phyloP scores from a whole-genome alignment of 2,888 invertebrate genomes.

The Tricholauxania praeusta region DNA sequence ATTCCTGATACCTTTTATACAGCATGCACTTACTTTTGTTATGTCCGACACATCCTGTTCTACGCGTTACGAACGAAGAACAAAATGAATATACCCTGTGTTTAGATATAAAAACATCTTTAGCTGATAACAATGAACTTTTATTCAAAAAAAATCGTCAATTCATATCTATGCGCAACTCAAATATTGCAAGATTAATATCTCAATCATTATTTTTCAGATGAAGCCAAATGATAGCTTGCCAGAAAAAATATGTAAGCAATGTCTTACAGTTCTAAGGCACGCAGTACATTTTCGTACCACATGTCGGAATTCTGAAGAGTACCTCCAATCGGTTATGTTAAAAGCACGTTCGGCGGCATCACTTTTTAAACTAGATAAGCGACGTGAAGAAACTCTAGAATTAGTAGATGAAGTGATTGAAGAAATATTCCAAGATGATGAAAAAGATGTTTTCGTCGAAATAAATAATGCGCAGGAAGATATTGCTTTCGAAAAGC shows the following conservation, averaged over 20 bases:
- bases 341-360: conserved; percentile 47
- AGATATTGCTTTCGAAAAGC: conserved; percentile 13
- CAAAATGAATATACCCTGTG: no score
- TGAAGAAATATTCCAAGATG: conserved; percentile 27
- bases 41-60: no score
- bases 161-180: no score
- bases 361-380: conserved; percentile 42
- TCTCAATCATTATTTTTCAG: conserved; percentile 44
- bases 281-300: conserved; percentile 46
- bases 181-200: no score
- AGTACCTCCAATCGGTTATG: conserved; percentile 45
- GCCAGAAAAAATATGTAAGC: conserved; percentile 58
- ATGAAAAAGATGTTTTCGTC: conserved; percentile 1
- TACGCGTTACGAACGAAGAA: no score
- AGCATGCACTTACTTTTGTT: no score
- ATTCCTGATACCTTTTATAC: no score
- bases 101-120: no score
- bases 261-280: conserved; percentile 46
- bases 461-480: background rate
- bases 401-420: conserved; percentile 34
- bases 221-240: conserved; percentile 54
- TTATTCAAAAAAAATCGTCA: no score
- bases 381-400: conserved; percentile 32
- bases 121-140: no score
- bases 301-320: conserved; percentile 43